phyloP scores from a whole-genome alignment of 2,888 invertebrate species.

The Ceriagrion tenellum region DNA sequence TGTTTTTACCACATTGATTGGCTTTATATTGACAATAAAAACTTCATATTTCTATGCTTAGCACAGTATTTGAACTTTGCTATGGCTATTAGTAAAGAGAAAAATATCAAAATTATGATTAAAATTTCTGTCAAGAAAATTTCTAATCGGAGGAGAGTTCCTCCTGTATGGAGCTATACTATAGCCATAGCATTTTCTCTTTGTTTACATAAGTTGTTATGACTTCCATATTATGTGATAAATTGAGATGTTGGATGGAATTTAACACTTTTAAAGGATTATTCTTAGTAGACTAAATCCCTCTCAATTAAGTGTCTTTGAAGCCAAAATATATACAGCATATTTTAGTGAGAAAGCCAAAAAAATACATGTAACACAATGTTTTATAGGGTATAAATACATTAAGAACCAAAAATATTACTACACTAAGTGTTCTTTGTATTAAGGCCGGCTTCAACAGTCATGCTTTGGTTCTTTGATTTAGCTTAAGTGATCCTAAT shows the following conservation, averaged over 20 bases:
- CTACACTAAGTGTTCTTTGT: neutral
- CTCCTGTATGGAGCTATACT: neutral
- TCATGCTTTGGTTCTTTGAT: neutral
- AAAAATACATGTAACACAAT: slow-evolving; percentile 20
- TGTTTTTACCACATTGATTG: slow-evolving; percentile 48
- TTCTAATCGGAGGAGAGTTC: neutral
- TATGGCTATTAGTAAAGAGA: neutral
- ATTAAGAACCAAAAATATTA: slow-evolving; percentile 39
- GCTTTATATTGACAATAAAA: slow-evolving; percentile 47
- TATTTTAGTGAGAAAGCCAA: neutral
- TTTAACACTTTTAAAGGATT: slow-evolving; percentile 15
- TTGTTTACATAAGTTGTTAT: slow-evolving; percentile 45
- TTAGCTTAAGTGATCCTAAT: neutral
- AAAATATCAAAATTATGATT: neutral
- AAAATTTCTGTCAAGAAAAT: neutral
- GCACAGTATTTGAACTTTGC: neutral
- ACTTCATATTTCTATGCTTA: slow-evolving; percentile 22
- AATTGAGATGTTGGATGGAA: slow-evolving; percentile 44
- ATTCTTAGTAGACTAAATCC: neutral
- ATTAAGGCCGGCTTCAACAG: neutral
- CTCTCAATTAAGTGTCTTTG: neutral
- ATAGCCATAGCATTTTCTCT: slow-evolving; percentile 12
- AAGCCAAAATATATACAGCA: slow-evolving; percentile 19
- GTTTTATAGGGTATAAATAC: slow-evolving; percentile 37
- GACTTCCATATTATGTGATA: slow-evolving; percentile 10